These are phyloP conservation scores for Canis aureus DNA, from an alignment of 2,113 vertebrate genomes.

Conservation along the genomic window DNA sequence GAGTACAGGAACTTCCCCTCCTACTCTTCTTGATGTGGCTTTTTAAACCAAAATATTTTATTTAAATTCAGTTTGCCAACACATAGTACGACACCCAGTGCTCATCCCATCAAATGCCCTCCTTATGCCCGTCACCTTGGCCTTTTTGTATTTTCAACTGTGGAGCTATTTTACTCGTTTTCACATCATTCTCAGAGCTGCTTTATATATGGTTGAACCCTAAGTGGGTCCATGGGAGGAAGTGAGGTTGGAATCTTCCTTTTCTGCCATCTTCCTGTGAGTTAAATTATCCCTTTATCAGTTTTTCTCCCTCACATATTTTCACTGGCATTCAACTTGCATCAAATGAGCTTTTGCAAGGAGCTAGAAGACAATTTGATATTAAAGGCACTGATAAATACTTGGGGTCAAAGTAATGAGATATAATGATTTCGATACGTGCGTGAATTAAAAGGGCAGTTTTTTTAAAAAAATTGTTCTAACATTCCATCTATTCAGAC, in stretches of 20 bases:
- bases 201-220: not conserved
- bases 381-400: not conserved
- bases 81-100: no score
- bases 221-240: not conserved
- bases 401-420: constrained; percentile 5
- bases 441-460: not conserved
- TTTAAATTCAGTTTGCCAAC: no score
- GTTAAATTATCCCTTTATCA: not conserved
- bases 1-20: not conserved
- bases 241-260: not conserved
- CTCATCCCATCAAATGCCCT: no score
- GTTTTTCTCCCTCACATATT: not conserved
- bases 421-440: not conserved
- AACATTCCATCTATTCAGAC: no score
- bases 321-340: not conserved
- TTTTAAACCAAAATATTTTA: not conserved
- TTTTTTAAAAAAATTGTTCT: not conserved
- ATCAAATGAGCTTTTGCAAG: not conserved
- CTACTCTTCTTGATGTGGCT: not conserved
- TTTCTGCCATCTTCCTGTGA: not conserved
- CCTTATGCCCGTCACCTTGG: no score
- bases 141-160: not conserved
- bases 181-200: not conserved
- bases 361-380: not conserved
- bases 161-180: not conserved